Evolutionary conservation across 2,888 invertebrate genomes (phyloP).

Genomic region (Patella caerulea): DNA sequence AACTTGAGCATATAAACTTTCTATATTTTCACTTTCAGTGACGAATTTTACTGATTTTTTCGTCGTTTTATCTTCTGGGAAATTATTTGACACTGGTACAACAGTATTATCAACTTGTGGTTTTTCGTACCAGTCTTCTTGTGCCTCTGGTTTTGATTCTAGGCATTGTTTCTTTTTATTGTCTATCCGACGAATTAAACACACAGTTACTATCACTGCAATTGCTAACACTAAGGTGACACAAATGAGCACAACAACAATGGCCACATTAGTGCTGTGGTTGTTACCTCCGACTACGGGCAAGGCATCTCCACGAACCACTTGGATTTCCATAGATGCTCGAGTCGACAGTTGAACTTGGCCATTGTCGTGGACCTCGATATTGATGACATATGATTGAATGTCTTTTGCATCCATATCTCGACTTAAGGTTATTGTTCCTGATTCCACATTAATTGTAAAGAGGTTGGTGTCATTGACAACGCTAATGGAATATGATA

Average conservation of each 20-base stretch:
- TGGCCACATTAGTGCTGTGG: slow-evolving; percentile 27
- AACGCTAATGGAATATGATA: slow-evolving; percentile 32
- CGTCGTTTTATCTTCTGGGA: too few relatives aligned
- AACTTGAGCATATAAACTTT: too few relatives aligned
- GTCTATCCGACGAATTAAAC: slow-evolving; percentile 36
- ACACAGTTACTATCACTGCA: slow-evolving; percentile 34
- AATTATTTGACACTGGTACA: too few relatives aligned
- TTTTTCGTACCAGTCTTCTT: too few relatives aligned
- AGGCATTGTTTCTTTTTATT: slow-evolving; percentile 7
- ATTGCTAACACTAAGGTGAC: slow-evolving; percentile 36
- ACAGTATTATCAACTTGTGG: too few relatives aligned
- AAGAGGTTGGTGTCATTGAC: slow-evolving; percentile 31
- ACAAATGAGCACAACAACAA: slow-evolving; percentile 40
- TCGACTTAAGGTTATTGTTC: slow-evolving; percentile 32
- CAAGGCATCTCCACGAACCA: slow-evolving; percentile 21
- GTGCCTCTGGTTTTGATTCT: too few relatives aligned
- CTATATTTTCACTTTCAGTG: too few relatives aligned
- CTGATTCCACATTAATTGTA: slow-evolving; percentile 36
- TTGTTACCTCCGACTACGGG: too few relatives aligned
- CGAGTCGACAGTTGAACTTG: slow-evolving; percentile 35
- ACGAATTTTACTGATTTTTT: too few relatives aligned
- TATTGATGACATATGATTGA: slow-evolving; percentile 33
- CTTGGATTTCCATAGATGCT: slow-evolving; percentile 32
- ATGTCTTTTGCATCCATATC: slow-evolving; percentile 29
- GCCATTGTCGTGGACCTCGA: slow-evolving; percentile 40